A percentile compares a stretch with the other conserved stretches of the same genome.
phyloP scores from a whole-genome alignment of 2,113 vertebrate species.

The Irena cyanogastra region DNA sequence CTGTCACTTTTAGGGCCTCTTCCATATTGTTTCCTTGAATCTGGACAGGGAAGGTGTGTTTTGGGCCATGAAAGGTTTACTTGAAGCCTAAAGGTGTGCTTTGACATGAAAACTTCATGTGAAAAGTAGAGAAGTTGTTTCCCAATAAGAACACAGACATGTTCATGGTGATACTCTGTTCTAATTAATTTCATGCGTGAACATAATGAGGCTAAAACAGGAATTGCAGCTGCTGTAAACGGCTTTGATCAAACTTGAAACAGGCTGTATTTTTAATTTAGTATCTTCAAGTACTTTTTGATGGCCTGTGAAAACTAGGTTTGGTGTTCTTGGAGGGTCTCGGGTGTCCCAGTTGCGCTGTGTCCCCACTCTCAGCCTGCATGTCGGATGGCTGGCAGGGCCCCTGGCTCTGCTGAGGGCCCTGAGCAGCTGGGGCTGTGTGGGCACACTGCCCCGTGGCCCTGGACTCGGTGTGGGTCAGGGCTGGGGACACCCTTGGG shows the following conservation, averaged over 20 bases:
- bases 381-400: neutral
- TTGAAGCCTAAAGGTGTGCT: neutral
- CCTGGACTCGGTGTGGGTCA: accelerated
- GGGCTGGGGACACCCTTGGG: neutral
- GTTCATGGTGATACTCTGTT: neutral
- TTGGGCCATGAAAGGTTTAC: neutral
- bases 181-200: neutral
- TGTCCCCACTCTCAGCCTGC: neutral
- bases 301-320: neutral
- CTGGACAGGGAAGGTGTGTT: neutral
- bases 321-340: neutral
- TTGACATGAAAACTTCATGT: neutral
- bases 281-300: neutral
- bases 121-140: neutral
- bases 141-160: neutral
- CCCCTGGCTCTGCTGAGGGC: accelerated
- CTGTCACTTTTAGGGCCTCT: neutral
- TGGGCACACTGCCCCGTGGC: neutral
- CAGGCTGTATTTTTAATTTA: neutral
- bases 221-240: neutral
- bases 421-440: neutral
- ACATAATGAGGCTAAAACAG: neutral
- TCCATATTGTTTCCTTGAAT: neutral
- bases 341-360: neutral
- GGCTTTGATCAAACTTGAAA: neutral